These are phyloP conservation scores for Tachypleus tridentatus DNA, from an alignment of 1,140 invertebrate genomes.

Conservation along the genomic window DNA sequence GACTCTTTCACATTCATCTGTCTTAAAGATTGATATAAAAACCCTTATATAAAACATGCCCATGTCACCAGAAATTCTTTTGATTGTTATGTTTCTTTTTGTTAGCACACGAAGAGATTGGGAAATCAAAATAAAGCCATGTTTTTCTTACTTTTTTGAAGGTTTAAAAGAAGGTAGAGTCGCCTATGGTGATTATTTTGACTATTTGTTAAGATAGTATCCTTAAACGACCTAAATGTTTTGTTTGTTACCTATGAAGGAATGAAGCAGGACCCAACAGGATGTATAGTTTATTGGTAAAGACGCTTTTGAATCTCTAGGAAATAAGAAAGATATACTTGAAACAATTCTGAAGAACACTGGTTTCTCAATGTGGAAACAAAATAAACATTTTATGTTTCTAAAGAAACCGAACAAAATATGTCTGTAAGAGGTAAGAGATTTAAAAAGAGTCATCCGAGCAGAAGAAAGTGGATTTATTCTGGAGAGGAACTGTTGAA, in stretches of 20 bases:
- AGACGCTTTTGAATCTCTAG: constrained; percentile 1
- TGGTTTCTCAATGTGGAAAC: constrained; percentile 14
- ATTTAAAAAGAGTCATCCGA: not conserved
- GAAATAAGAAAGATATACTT: constrained; percentile 1
- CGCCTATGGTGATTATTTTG: constrained; percentile 18
- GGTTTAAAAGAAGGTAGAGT: constrained; percentile 9
- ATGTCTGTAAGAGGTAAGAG: not conserved
- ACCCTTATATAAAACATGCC: constrained; percentile 38
- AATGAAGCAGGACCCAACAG: constrained; percentile 8
- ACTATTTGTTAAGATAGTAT: constrained; percentile 28
- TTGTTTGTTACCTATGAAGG: constrained; percentile 27
- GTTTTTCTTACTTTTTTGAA: constrained; percentile 18
- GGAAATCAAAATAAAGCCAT: not conserved
- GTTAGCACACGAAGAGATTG: constrained; percentile 52
- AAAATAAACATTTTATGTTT: not conserved
- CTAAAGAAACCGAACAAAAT: not conserved
- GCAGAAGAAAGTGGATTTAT: constrained; percentile 3
- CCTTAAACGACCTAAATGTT: constrained; percentile 24
- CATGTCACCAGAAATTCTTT: constrained; percentile 71
- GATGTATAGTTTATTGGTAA: constrained; percentile 32
- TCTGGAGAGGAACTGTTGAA: constrained; percentile 11
- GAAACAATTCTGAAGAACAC: constrained; percentile 8
- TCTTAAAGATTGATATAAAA: not conserved
- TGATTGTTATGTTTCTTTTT: constrained; percentile 72
- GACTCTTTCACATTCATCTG: not conserved